These are phyloP conservation scores for Microtus agrestis DNA, from an alignment of 2,797 vertebrate genomes.

Conservation along the genomic window DNA sequence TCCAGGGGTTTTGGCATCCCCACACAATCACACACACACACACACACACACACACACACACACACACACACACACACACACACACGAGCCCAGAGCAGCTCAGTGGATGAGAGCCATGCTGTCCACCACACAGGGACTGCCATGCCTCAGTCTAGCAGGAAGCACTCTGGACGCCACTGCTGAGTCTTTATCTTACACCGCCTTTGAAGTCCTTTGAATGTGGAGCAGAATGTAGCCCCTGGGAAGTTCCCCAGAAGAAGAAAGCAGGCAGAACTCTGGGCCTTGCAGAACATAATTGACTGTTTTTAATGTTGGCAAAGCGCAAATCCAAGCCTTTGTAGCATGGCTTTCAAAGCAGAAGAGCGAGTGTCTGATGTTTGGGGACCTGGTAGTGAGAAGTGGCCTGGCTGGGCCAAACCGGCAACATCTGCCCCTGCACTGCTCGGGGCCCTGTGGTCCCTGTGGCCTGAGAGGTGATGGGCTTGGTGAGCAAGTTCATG, in stretches of 20 bases:
- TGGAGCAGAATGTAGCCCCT: slow-evolving; percentile 6
- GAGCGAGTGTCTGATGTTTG: neutral
- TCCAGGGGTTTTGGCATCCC: neutral
- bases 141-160: neutral
- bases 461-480: too few relatives aligned
- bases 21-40: neutral
- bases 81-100: neutral
- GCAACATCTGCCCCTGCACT: accelerated
- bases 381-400: neutral
- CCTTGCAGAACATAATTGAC: neutral
- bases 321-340: slow-evolving; percentile 56
- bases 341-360: slow-evolving; percentile 65
- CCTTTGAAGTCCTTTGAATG: slow-evolving; percentile 11
- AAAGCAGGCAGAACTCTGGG: slow-evolving; percentile 11
- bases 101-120: slow-evolving; percentile 15
- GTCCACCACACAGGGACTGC: slow-evolving; percentile 21
- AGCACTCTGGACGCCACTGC: slow-evolving; percentile 26
- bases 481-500: neutral
- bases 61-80: too few relatives aligned
- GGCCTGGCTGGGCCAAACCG: accelerated
- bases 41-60: too few relatives aligned
- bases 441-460: neutral
- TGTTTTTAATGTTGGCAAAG: slow-evolving; percentile 66
- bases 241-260: neutral
- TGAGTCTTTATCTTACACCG: neutral